These are phyloP conservation scores for Hetaerina titia DNA, from an alignment of 2,888 invertebrate species.

Conservation along the genomic window DNA sequence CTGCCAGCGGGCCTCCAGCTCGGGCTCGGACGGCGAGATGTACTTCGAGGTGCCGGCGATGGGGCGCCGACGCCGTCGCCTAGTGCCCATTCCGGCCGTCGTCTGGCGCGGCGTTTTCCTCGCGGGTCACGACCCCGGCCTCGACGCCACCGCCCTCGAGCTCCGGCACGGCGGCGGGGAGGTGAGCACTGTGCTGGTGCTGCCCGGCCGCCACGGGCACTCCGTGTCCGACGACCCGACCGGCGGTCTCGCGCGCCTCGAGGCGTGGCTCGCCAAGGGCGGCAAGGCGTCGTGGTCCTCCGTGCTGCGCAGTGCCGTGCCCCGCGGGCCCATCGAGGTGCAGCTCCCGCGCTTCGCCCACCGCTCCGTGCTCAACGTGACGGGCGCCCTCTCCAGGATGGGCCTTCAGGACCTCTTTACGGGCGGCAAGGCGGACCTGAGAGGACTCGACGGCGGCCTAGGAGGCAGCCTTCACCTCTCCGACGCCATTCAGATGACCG, in stretches of 20 bases:
- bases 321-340: conserved; percentile 87
- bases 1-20: conserved; percentile 87
- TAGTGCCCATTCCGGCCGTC: conserved; percentile 91
- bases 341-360: conserved; percentile 85
- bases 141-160: conserved; percentile 91
- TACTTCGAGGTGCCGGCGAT: conserved; percentile 87
- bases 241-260: conserved; percentile 84
- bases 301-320: conserved; percentile 85
- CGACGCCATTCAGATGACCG: conserved; percentile 77
- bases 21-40: conserved; percentile 86
- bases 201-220: conserved; percentile 92
- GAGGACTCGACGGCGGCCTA: conserved; percentile 73
- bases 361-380: conserved; percentile 89
- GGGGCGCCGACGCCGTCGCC: conserved; percentile 74
- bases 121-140: conserved; percentile 90
- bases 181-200: conserved; percentile 88
- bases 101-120: conserved; percentile 88
- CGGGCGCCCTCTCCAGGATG: conserved; percentile 88
- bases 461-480: conserved; percentile 75
- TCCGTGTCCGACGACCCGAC: conserved; percentile 85
- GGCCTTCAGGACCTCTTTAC: conserved; percentile 89
- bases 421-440: conserved; percentile 87
- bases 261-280: conserved; percentile 84
- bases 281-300: conserved; percentile 85
- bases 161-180: conserved; percentile 82